phyloP scores from a whole-genome alignment of 2,113 vertebrate species.

The Aegotheles bennettii region DNA sequence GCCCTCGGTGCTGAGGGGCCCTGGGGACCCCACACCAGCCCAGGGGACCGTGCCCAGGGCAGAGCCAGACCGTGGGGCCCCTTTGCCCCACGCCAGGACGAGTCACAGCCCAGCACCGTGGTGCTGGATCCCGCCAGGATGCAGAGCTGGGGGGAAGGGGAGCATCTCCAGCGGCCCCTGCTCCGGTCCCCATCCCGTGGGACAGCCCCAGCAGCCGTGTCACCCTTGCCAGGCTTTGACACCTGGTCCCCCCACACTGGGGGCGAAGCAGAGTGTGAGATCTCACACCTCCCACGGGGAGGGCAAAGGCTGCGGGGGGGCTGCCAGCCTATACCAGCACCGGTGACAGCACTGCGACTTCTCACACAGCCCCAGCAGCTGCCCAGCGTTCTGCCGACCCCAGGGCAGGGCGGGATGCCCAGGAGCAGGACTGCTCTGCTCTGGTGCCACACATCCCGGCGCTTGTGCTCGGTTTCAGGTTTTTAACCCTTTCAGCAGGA shows the following conservation, averaged over 20 bases:
- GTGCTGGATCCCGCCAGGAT: rapidly evolving
- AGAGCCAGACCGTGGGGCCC: rapidly evolving
- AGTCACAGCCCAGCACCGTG: rapidly evolving
- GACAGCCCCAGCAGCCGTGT: rapidly evolving
- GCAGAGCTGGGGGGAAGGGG: rapidly evolving
- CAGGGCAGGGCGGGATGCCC: rapidly evolving
- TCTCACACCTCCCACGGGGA: background rate
- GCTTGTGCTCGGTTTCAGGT: background rate
- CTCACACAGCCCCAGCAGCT: background rate
- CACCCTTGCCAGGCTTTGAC: background rate
- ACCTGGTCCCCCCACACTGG: background rate
- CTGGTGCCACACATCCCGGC: background rate
- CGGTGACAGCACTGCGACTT: background rate
- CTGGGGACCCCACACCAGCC: background rate
- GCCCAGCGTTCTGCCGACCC: rapidly evolving
- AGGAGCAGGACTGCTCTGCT: background rate
- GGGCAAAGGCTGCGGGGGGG: background rate
- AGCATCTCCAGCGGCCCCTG: background rate
- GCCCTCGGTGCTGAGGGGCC: rapidly evolving
- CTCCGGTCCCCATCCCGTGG: rapidly evolving
- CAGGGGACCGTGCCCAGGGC: background rate
- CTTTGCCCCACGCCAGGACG: background rate
- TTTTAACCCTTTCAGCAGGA: background rate
- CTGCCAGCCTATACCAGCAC: background rate
- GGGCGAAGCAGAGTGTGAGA: background rate